phyloP scores from a whole-genome alignment of 2,888 invertebrate species.

The Polietes domitor region DNA sequence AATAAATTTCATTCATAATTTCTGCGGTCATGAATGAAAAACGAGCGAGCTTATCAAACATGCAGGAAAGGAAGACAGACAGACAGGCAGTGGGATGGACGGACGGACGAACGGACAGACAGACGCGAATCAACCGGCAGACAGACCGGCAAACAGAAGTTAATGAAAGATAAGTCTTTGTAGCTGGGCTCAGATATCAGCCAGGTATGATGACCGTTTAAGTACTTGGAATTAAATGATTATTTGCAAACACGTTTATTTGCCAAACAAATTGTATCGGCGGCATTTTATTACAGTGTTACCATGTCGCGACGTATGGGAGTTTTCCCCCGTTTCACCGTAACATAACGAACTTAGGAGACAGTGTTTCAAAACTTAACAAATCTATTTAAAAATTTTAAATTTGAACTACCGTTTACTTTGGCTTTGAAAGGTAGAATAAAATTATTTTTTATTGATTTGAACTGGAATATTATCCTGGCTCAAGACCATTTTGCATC shows the following conservation, averaged over 20 bases:
- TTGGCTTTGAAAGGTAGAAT: too few species aligned
- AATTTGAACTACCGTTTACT: too few species aligned
- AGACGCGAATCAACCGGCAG: background rate
- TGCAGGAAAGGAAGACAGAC: background rate
- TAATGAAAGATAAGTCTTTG: background rate
- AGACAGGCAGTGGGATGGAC: background rate
- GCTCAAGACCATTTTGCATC: too few species aligned
- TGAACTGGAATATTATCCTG: too few species aligned
- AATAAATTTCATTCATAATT: slow-evolving; percentile 60
- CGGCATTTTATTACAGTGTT: background rate
- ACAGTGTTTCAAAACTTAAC: too few species aligned
- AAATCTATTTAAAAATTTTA: too few species aligned
- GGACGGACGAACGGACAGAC: background rate
- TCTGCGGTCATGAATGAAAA: slow-evolving; percentile 50
- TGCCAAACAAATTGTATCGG: slow-evolving; percentile 18
- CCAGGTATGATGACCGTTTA: slow-evolving; percentile 6
- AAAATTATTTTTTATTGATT: too few species aligned
- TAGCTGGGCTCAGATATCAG: background rate
- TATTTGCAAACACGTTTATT: slow-evolving; percentile 11
- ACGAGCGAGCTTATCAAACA: background rate
- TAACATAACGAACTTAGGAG: too few species aligned
- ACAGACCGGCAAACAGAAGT: background rate
- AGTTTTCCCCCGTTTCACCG: background rate
- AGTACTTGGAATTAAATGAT: background rate
- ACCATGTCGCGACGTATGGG: background rate